A percentile compares a stretch with the other conserved stretches of the same genome.
These are phyloP conservation scores for Nesidiocoris tenuis DNA, from an alignment of 2,888 invertebrate genomes.

Conservation along the genomic window DNA sequence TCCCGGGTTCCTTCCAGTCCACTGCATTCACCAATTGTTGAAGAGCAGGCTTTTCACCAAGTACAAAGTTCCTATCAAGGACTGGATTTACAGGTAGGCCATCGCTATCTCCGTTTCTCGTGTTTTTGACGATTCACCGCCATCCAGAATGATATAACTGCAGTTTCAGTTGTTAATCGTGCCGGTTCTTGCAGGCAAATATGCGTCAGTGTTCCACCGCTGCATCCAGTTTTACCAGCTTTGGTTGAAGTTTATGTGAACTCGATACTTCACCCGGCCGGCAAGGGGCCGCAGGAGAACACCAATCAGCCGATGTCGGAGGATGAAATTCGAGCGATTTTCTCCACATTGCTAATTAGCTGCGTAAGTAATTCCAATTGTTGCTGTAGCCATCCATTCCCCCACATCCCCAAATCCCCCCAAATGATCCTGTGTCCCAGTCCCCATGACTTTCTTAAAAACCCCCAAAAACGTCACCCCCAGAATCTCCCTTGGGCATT, in stretches of 20 bases:
- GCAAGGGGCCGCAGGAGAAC: slow-evolving; percentile 65
- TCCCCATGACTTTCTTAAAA: too few relatives aligned
- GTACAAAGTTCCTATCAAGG: slow-evolving; percentile 92
- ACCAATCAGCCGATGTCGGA: slow-evolving; percentile 90
- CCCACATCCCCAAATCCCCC: too few relatives aligned
- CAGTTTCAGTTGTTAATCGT: neutral
- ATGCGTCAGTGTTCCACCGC: slow-evolving; percentile 80
- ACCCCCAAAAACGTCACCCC: too few relatives aligned
- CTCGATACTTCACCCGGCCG: slow-evolving; percentile 75
- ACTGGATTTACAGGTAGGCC: slow-evolving; percentile 82
- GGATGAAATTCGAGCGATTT: slow-evolving; percentile 81
- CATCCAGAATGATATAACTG: neutral
- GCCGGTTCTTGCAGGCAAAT: slow-evolving; percentile 67
- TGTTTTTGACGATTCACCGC: neutral
- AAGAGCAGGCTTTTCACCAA: slow-evolving; percentile 94
- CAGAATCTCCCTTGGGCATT: too few relatives aligned
- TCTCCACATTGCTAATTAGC: slow-evolving; percentile 58
- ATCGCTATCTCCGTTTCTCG: neutral
- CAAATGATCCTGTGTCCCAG: too few relatives aligned
- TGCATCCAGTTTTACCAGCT: slow-evolving; percentile 90
- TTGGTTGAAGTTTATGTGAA: slow-evolving; percentile 93
- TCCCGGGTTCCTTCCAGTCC: slow-evolving; percentile 89
- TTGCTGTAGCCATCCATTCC: neutral
- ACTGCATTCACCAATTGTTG: slow-evolving; percentile 92
- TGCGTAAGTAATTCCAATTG: slow-evolving; percentile 6